Evolutionary conservation across 2,888 invertebrate genomes (phyloP).

Genomic region (Netelia inedita): DNA sequence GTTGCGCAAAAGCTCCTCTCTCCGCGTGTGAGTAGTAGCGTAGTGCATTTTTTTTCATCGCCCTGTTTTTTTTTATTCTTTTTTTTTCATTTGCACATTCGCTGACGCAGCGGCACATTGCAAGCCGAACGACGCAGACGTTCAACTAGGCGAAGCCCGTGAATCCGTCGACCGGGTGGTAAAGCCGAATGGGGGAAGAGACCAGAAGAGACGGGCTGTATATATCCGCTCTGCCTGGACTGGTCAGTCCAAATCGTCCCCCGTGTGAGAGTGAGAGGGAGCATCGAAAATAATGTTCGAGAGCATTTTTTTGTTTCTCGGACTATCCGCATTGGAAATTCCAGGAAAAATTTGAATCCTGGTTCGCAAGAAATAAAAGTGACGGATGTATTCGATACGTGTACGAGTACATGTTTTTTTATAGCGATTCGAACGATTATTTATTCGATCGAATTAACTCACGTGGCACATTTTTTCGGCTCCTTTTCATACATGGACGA

Average conservation of each 20-base stretch:
- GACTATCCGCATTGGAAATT: neutral
- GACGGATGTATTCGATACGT: neutral
- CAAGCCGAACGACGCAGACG: slow-evolving; percentile 71
- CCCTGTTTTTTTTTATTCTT: slow-evolving; percentile 64
- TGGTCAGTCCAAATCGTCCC: neutral
- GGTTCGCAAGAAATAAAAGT: neutral
- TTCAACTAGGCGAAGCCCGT: slow-evolving; percentile 46
- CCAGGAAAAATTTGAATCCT: neutral
- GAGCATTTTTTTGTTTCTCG: neutral
- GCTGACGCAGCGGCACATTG: slow-evolving; percentile 82
- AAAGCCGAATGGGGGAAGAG: slow-evolving; percentile 34
- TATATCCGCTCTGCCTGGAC: neutral
- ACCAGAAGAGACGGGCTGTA: neutral
- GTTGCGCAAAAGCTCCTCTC: slow-evolving; percentile 54
- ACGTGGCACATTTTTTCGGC: no score
- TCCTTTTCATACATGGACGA: no score
- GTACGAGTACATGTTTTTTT: neutral
- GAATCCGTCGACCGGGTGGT: slow-evolving; percentile 48
- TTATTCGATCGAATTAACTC: no score
- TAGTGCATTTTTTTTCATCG: slow-evolving; percentile 70
- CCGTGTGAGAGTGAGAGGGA: neutral
- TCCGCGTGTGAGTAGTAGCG: slow-evolving; percentile 47
- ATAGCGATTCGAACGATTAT: no score
- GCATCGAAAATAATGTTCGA: neutral
- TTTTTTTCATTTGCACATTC: slow-evolving; percentile 80